Evolutionary conservation across 2,797 vertebrate genomes (phyloP).

Genomic region (Eleutherodactylus coqui): DNA sequence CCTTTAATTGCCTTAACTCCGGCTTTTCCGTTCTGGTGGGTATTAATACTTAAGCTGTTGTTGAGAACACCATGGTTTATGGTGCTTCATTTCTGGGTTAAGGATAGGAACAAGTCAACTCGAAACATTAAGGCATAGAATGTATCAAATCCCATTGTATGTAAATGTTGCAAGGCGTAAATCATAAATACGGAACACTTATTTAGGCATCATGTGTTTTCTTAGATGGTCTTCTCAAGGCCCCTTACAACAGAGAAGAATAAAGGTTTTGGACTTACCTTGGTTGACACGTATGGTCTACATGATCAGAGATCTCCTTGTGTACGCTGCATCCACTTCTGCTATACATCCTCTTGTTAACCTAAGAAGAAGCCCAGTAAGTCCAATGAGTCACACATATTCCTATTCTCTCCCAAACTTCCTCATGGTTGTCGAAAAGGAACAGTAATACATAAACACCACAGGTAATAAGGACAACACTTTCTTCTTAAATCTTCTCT

Average conservation of each 20-base stretch:
- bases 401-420: conserved; percentile 48
- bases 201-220: neutral
- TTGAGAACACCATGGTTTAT: conserved; percentile 44
- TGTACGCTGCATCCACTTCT: conserved; percentile 45
- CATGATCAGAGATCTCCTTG: conserved; percentile 58
- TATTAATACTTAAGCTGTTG: conserved; percentile 53
- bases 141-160: neutral
- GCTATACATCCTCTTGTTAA: conserved; percentile 54
- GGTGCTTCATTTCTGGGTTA: conserved; percentile 16
- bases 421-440: conserved; percentile 43
- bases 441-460: conserved; percentile 43
- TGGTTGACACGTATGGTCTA: conserved; percentile 59
- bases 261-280: conserved; percentile 56
- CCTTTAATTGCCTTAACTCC: conserved; percentile 58
- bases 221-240: conserved; percentile 6
- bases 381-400: conserved; percentile 55
- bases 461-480: neutral
- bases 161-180: neutral
- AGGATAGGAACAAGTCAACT: neutral
- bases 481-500: conserved; percentile 31
- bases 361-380: conserved; percentile 45
- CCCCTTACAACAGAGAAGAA: conserved; percentile 39
- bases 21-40: conserved; percentile 37
- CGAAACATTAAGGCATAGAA: neutral
- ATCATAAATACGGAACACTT: neutral